phyloP scores from a whole-genome alignment of 2,888 invertebrate genomes.

The Tetramorium bicarinatum region DNA sequence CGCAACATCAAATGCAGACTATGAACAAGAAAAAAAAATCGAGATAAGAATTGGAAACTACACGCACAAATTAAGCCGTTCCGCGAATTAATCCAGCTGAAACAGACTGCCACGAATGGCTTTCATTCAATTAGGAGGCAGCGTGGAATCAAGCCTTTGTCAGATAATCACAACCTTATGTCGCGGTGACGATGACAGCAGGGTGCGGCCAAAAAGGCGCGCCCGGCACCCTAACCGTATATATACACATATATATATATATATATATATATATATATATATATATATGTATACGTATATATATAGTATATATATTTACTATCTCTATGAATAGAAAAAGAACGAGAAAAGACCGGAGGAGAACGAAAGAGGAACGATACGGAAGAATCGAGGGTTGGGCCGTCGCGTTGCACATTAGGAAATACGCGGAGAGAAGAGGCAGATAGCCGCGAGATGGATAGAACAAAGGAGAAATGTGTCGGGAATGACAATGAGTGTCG shows the following conservation, averaged over 20 bases:
- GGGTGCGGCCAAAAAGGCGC: constrained; percentile 82
- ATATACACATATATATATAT: constrained; percentile 39
- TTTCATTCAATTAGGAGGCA: constrained; percentile 75
- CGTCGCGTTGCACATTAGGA: constrained; percentile 67
- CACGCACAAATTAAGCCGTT: constrained; percentile 21
- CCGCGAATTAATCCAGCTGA: constrained; percentile 39
- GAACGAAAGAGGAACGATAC: constrained; percentile 48
- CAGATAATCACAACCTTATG: constrained; percentile 70
- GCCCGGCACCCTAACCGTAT: constrained; percentile 79
- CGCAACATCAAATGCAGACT: not conserved
- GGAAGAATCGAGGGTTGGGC: constrained; percentile 75
- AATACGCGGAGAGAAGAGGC: constrained; percentile 65
- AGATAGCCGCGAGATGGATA: constrained; percentile 69
- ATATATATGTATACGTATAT: not conserved
- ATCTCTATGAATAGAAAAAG: constrained; percentile 36
- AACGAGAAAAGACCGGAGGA: constrained; percentile 27
- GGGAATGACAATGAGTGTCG: constrained; percentile 73
- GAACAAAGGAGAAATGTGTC: constrained; percentile 76
- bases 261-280: not conserved
- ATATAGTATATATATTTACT: not conserved
- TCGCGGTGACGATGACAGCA: constrained; percentile 71
- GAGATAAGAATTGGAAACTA: not conserved
- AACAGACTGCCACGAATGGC: constrained; percentile 21
- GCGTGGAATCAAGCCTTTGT: constrained; percentile 60
- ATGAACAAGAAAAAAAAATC: not conserved